phyloP scores from a whole-genome alignment of 2,797 vertebrate genomes.

The Chromobotia macracanthus region DNA sequence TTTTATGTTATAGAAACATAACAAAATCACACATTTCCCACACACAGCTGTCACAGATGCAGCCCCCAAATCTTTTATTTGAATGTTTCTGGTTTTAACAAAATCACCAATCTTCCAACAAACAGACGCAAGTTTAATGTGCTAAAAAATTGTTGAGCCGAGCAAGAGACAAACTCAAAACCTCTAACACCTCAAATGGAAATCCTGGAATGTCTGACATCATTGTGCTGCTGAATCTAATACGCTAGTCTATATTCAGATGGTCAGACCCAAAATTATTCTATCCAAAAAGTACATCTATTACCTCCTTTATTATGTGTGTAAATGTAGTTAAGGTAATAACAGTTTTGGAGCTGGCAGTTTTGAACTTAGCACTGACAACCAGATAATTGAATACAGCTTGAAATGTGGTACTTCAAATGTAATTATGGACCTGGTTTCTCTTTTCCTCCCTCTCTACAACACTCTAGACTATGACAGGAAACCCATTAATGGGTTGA shows the following conservation, averaged over 20 bases:
- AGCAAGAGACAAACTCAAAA: not conserved
- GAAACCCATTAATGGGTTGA: conserved; percentile 54
- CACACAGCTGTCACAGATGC: no score
- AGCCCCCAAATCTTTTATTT: not conserved
- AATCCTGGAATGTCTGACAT: not conserved
- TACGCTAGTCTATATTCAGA: not conserved
- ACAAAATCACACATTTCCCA: no score
- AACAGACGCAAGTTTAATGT: not conserved
- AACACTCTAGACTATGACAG: conserved; percentile 42
- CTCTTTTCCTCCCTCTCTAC: conserved; percentile 24
- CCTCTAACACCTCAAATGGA: not conserved
- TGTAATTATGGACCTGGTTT: conserved; percentile 50
- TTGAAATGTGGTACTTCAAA: conserved; percentile 59
- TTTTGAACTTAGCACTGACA: conserved; percentile 48
- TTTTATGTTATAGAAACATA: no score
- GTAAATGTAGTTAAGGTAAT: conserved; percentile 51
- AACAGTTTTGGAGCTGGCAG: conserved; percentile 41
- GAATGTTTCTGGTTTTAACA: not conserved
- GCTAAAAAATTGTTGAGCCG: not conserved
- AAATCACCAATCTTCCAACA: not conserved
- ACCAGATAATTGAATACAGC: conserved; percentile 54
- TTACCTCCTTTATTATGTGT: conserved; percentile 48
- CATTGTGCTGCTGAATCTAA: conserved; percentile 1
- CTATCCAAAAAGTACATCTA: conserved; percentile 30
- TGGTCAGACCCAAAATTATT: conserved; percentile 23